Conservation (phyloP, 2,113 vertebrate genomes). For the Zosterops pallidus region DNA sequence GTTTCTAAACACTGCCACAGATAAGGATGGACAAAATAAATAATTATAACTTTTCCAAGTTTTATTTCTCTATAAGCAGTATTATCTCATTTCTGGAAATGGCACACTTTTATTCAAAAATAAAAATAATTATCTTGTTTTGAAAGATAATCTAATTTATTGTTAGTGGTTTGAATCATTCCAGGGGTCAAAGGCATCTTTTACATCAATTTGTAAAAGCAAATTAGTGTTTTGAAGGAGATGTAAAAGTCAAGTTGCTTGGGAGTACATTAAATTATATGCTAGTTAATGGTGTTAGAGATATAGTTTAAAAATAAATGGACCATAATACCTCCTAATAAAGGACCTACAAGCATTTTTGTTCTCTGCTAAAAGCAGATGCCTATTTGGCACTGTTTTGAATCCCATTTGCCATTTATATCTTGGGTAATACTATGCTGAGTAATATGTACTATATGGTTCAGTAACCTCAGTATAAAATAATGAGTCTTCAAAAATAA, state of each 20-base stretch:
- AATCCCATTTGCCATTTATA: constrained; percentile 80
- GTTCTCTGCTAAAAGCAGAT: constrained; percentile 74
- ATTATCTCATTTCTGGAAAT: neutral
- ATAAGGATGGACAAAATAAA: neutral
- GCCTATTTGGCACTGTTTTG: constrained; percentile 76
- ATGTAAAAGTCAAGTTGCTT: constrained; percentile 76
- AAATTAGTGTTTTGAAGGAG: constrained; percentile 78
- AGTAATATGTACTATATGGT: constrained; percentile 73
- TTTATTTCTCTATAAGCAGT: neutral
- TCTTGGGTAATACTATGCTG: constrained; percentile 89
- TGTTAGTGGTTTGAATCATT: constrained; percentile 70
- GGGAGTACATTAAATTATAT: constrained; percentile 76
- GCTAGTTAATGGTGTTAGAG: constrained; percentile 76
- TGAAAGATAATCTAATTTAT: constrained; percentile 74
- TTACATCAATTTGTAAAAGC: constrained; percentile 72
- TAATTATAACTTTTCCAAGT: neutral
- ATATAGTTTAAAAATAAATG: constrained; percentile 79
- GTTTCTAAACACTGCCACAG: neutral
- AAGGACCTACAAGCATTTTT: constrained; percentile 69
- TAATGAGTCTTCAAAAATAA: constrained; percentile 92
- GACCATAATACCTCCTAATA: constrained; percentile 76
- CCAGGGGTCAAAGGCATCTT: constrained; percentile 70
- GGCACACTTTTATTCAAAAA: constrained; percentile 31
- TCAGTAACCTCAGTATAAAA: constrained; percentile 87
- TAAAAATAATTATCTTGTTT: constrained; percentile 38